Percentiles rank a stretch among this genome's conserved stretches.
Evolutionary conservation across 2,888 invertebrate genomes (phyloP).

Genomic region (Drosophila incognita): DNA sequence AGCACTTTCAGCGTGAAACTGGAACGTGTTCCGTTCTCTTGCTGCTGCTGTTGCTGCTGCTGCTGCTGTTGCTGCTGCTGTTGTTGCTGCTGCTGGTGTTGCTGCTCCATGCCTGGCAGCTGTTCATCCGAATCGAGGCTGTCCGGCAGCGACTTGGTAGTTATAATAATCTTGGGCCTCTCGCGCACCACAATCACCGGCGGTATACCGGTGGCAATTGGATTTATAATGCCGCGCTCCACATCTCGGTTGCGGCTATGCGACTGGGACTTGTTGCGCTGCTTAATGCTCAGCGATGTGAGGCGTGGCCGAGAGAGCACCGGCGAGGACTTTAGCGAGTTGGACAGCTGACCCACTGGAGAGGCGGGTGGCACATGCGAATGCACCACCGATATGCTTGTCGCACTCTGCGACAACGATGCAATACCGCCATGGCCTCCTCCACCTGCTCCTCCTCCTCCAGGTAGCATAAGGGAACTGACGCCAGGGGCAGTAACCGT

Average conservation of each 20-base stretch:
- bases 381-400: constrained; percentile 83
- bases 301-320: constrained; percentile 84
- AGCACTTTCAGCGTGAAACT: constrained; percentile 86
- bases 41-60: constrained; percentile 22
- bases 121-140: constrained; percentile 92
- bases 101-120: constrained; percentile 31
- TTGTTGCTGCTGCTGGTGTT: constrained; percentile 59
- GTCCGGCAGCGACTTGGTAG: constrained; percentile 92
- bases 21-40: constrained; percentile 76
- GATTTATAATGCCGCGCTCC: constrained; percentile 76
- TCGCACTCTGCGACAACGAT: constrained; percentile 83
- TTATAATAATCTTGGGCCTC: constrained; percentile 85
- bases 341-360: constrained; percentile 83
- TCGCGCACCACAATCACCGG: constrained; percentile 80
- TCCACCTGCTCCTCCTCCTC: constrained; percentile 18
- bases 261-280: constrained; percentile 81
- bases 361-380: constrained; percentile 84
- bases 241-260: constrained; percentile 67
- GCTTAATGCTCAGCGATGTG: constrained; percentile 84
- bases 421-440: constrained; percentile 45
- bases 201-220: constrained; percentile 65
- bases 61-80: constrained; percentile 63
- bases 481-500: constrained; percentile 64
- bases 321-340: constrained; percentile 84
- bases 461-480: constrained; percentile 77